phyloP scores from a whole-genome alignment of 2,113 vertebrate genomes.

The Xiphophorus couchianus region DNA sequence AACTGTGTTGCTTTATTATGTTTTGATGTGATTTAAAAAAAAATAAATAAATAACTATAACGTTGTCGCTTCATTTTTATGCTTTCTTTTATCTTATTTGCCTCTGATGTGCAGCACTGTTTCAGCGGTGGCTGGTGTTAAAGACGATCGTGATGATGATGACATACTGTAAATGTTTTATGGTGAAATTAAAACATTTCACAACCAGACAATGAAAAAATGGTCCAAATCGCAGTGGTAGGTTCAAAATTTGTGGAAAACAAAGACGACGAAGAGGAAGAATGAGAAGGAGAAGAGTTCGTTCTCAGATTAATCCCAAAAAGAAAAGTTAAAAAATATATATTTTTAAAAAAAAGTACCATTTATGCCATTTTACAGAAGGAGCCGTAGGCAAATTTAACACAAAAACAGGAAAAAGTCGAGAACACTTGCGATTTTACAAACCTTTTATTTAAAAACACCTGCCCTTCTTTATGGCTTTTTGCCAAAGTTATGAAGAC shows the following conservation, averaged over 20 bases:
- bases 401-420: not conserved
- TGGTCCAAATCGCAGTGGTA: not conserved
- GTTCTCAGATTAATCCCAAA: not conserved
- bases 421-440: not conserved
- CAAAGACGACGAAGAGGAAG: not conserved
- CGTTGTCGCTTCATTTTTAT: too few species aligned
- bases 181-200: too few species aligned
- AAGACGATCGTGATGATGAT: too few species aligned
- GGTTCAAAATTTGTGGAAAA: not conserved
- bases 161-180: too few species aligned
- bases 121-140: too few species aligned
- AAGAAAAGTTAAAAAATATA: not conserved
- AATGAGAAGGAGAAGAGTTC: not conserved
- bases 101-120: too few species aligned
- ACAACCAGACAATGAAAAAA: not conserved
- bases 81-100: too few species aligned
- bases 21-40: too few species aligned
- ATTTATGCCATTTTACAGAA: not conserved
- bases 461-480: too few species aligned
- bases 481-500: too few species aligned
- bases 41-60: too few species aligned
- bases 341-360: not conserved
- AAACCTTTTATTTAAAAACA: not conserved
- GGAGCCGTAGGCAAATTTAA: not conserved
- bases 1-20: too few species aligned